These are phyloP conservation scores for Cetoscarus ocellatus DNA, from an alignment of 2,797 vertebrate species.

Conservation along the genomic window DNA sequence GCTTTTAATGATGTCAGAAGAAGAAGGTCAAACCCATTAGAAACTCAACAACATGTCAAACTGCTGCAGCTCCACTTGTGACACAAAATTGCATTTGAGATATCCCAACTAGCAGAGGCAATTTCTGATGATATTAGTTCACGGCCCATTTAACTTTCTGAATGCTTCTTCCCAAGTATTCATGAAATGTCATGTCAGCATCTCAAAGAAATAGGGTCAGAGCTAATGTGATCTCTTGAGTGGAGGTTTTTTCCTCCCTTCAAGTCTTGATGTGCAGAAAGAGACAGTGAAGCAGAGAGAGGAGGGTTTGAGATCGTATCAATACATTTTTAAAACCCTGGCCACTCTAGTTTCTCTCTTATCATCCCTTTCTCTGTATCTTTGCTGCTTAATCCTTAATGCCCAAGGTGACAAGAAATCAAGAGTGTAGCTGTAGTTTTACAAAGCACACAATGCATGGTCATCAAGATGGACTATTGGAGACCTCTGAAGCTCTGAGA, in stretches of 20 bases:
- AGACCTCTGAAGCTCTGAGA: slow-evolving; percentile 54
- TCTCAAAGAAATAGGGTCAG: slow-evolving; percentile 47
- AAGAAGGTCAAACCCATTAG: slow-evolving; percentile 23
- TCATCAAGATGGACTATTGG: slow-evolving; percentile 21
- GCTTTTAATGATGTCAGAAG: slow-evolving; percentile 19
- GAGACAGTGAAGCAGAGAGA: slow-evolving; percentile 18
- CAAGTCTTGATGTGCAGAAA: slow-evolving; percentile 21
- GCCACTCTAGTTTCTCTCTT: slow-evolving; percentile 1
- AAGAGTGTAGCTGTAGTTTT: slow-evolving; percentile 17
- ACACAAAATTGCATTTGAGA: slow-evolving; percentile 41
- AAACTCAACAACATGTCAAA: slow-evolving; percentile 30
- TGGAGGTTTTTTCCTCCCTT: slow-evolving; percentile 10
- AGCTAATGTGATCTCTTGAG: slow-evolving; percentile 47
- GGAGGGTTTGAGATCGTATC: slow-evolving; percentile 12
- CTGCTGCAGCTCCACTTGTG: slow-evolving; percentile 22
- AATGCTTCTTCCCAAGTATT: slow-evolving; percentile 31
- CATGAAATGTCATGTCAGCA: slow-evolving; percentile 48
- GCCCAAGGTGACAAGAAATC: slow-evolving; percentile 13
- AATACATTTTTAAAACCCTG: slow-evolving; percentile 36
- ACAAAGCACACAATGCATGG: slow-evolving; percentile 17
- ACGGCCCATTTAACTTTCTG: slow-evolving; percentile 46
- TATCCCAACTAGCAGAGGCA: slow-evolving; percentile 12
- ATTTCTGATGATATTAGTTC: slow-evolving; percentile 56
- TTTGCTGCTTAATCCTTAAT: slow-evolving; percentile 12
- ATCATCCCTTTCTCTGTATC: slow-evolving; percentile 20